Evolutionary conservation across 2,113 vertebrate genomes (phyloP).

Genomic region (Blennius ocellaris): DNA sequence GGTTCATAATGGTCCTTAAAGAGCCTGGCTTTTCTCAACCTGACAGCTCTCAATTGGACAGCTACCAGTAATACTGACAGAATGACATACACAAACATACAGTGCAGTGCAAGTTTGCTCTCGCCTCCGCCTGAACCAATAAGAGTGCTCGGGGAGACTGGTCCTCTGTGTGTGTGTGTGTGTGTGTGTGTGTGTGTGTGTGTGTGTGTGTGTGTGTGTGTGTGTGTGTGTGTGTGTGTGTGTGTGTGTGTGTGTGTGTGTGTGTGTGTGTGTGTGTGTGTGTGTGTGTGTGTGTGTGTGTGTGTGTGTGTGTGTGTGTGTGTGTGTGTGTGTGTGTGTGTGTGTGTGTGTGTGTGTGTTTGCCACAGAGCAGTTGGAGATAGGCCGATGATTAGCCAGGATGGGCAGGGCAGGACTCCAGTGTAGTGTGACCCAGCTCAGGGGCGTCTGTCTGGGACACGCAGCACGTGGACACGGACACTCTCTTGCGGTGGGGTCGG

Average conservation of each 20-base stretch:
- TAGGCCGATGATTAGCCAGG: slow-evolving; percentile 64
- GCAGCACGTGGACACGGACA: slow-evolving; percentile 75
- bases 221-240: slow-evolving; percentile 3
- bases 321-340: slow-evolving; percentile 5
- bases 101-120: slow-evolving; percentile 54
- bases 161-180: slow-evolving; percentile 18
- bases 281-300: slow-evolving; percentile 12
- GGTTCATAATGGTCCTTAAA: slow-evolving; percentile 73
- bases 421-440: slow-evolving; percentile 67
- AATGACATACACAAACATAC: slow-evolving; percentile 76
- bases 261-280: slow-evolving; percentile 29
- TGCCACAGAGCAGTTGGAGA: slow-evolving; percentile 23
- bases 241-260: slow-evolving; percentile 27
- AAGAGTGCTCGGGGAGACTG: slow-evolving; percentile 34
- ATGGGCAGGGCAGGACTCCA: slow-evolving; percentile 52
- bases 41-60: slow-evolving; percentile 71
- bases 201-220: slow-evolving; percentile 20
- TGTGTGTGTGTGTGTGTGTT: slow-evolving; percentile 28
- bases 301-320: slow-evolving; percentile 27
- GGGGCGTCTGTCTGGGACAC: slow-evolving; percentile 75
- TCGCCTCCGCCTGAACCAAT: slow-evolving; percentile 56
- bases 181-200: slow-evolving; percentile 30
- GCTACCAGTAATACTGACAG: slow-evolving; percentile 73
- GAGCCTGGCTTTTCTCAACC: slow-evolving; percentile 72
- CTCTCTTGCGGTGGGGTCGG: slow-evolving; percentile 52